Percentiles rank a stretch among this genome's conserved stretches.
Evolutionary conservation across 2,113 vertebrate genomes (phyloP).

Genomic region (Bambusicola thoracicus): DNA sequence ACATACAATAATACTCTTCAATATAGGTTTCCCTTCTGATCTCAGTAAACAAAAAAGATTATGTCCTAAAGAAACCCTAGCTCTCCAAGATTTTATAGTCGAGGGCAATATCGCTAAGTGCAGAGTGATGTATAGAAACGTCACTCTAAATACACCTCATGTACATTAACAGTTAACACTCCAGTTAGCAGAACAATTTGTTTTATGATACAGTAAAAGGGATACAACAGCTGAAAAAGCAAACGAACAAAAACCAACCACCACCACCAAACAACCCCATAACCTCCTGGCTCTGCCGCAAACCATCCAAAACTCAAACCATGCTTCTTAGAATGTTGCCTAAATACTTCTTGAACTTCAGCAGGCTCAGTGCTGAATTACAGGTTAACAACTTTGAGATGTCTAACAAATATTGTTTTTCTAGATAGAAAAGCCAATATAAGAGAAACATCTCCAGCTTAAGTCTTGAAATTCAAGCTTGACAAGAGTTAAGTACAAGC

Average conservation of each 20-base stretch:
- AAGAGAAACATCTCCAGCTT: neutral
- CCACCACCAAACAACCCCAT: too few relatives aligned
- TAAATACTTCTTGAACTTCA: neutral
- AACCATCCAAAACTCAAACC: neutral
- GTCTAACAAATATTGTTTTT: neutral
- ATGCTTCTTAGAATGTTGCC: neutral
- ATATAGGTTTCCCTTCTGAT: neutral
- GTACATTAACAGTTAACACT: neutral
- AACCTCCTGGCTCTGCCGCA: neutral
- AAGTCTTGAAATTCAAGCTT: neutral
- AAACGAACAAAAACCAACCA: neutral
- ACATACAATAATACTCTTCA: neutral
- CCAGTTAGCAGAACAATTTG: neutral
- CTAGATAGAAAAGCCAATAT: neutral
- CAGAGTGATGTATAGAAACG: neutral
- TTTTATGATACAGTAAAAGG: neutral
- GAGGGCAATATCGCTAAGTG: neutral
- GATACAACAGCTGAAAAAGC: neutral
- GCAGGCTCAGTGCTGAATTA: neutral
- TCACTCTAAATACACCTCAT: neutral
- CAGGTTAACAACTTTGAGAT: neutral
- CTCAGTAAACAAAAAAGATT: neutral
- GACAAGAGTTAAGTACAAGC: neutral
- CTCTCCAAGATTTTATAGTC: neutral
- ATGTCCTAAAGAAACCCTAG: neutral